These are phyloP conservation scores for Papilio protenor DNA, from an alignment of 2,888 invertebrate species.

Conservation along the genomic window DNA sequence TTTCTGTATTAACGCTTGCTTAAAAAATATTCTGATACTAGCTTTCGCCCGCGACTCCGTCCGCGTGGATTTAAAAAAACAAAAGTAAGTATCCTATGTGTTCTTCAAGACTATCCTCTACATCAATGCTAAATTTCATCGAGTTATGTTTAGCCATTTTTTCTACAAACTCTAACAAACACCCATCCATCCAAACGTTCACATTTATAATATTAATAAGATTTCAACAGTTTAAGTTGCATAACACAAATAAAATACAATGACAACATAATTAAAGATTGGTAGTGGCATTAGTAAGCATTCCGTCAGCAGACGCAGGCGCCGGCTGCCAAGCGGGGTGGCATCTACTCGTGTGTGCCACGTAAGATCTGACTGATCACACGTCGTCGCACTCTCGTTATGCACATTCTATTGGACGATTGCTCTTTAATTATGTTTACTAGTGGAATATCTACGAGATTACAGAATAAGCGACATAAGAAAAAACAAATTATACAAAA, in stretches of 20 bases:
- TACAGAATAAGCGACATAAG: no score
- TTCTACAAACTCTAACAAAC: no score
- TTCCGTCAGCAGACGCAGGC: slow-evolving; percentile 11
- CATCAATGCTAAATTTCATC: no score
- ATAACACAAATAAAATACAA: no score
- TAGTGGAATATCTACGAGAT: not conserved
- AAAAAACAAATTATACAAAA: not conserved
- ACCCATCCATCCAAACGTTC: no score
- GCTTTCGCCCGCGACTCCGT: no score
- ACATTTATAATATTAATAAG: no score
- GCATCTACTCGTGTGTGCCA: not conserved
- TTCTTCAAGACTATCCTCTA: no score
- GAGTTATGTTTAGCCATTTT: no score
- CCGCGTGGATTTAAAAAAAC: no score
- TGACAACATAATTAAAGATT: not conserved
- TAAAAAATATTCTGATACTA: not conserved
- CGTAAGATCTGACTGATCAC: slow-evolving; percentile 32
- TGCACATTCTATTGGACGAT: not conserved
- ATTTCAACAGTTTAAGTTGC: no score
- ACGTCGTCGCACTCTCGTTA: not conserved
- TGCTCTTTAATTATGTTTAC: not conserved
- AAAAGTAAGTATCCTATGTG: no score
- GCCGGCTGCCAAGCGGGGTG: slow-evolving; percentile 2
- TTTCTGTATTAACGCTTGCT: not conserved
- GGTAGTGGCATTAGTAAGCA: not conserved